Base-by-base conservation (phyloP, 2,797 vertebrate species). In the Peromyscus attwateri region DNA sequence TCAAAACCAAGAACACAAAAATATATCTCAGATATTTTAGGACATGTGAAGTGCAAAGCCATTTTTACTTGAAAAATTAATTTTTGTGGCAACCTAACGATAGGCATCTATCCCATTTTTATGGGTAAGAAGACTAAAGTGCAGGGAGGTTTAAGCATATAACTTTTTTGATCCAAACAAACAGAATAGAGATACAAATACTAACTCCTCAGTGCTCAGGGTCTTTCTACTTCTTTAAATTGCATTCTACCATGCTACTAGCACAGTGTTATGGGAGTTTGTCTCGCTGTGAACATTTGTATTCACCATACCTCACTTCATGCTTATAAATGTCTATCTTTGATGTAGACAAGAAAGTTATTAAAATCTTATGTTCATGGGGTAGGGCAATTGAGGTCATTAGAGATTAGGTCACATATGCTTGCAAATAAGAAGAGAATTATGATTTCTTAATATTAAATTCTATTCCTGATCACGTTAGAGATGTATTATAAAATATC, bases 51-150 rank as follows among this genome's bases (percentile, higher is more conserved):
- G 9, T 11, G 60, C 5, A 46, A 46, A 31, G 31, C 1, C 21
- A 55, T 82, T 89, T 81, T 93, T 34, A 91, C 21, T 57, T 13
- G 68, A 16, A 6, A 37, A 79, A 91, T 94, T 46, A 68, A 57
- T 88, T 94, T 93, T 90, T 62, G 62, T 40, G 21, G 46, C 40
- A 57, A 93, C 19, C 13, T n/a, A 21, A 6, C 93, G 31, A 76
- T 2, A 57, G 52, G 13, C 6, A 37, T 62, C 37, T 68, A 76
- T 55, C 7, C 19, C 23, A 40, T 73, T 89, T 87, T 77, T 95
- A 92, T 19, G 46, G 62, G 49, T 34, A 73, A 93, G 75, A 82
- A 97, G 57, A 85, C 81, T 79, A 40, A 92, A 97, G 52, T 31
- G 27, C 11, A 17, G 3, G 40, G 25, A 87, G 14, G 46, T 34